Conservation (phyloP, 2,888 invertebrate species). For the Megalurothrips usitatus region DNA sequence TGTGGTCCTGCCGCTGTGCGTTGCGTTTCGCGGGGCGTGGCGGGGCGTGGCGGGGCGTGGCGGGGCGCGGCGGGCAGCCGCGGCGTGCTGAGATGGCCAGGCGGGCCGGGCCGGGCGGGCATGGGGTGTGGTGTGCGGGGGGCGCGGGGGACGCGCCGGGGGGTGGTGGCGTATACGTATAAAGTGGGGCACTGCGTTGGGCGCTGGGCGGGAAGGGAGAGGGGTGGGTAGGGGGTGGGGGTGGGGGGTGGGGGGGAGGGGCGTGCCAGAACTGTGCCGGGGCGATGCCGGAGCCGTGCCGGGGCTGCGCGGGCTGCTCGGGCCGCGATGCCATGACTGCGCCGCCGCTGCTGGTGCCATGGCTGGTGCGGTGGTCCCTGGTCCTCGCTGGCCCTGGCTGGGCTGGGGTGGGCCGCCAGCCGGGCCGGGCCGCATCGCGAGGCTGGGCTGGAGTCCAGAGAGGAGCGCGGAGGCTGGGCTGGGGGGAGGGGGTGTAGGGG, state of each 20-base stretch:
- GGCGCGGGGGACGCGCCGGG: not conserved
- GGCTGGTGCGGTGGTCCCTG: no score
- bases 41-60: not conserved
- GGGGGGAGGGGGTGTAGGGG: not conserved
- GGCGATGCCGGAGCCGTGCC: no score
- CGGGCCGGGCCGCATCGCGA: no score
- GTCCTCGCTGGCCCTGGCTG: not conserved
- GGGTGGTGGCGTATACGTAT: not conserved
- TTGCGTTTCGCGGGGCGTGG: not conserved
- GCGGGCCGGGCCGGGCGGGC: constrained; percentile 10
- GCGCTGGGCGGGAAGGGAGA: not conserved
- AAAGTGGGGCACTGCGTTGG: constrained; percentile 23
- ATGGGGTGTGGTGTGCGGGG: not conserved
- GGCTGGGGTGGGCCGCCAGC: no score
- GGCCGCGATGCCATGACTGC: no score
- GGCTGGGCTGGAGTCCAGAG: not conserved
- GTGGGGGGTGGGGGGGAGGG: not conserved
- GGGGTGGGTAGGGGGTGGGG: not conserved
- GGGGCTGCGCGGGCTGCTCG: no score
- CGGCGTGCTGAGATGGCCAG: not conserved
- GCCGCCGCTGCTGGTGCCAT: no score
- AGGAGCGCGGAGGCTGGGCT: constrained; percentile 4
- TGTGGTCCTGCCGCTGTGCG: not conserved
- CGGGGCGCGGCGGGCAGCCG: not conserved
- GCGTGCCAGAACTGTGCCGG: not conserved